Conservation (phyloP, 2,797 vertebrate genomes). For the Enteromius thamalakanensis region DNA sequence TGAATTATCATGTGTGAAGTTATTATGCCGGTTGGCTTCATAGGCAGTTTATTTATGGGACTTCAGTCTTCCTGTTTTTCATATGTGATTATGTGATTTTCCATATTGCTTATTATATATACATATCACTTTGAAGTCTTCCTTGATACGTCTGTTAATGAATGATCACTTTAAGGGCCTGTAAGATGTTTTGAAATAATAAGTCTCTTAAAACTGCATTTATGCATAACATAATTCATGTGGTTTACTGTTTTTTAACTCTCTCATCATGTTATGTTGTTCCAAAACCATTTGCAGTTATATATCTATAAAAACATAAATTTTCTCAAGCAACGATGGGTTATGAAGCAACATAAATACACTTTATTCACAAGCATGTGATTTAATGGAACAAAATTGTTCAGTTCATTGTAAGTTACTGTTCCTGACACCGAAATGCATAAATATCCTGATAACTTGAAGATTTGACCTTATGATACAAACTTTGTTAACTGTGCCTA, state of each 20-base stretch:
- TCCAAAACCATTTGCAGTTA: neutral
- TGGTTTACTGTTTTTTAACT: neutral
- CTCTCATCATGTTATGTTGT: neutral
- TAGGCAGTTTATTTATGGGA: neutral
- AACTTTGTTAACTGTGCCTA: neutral
- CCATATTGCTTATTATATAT: neutral
- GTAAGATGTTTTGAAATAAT: neutral
- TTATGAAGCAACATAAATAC: neutral
- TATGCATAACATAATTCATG: neutral
- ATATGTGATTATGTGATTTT: neutral
- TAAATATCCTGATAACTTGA: neutral
- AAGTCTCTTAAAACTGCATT: neutral
- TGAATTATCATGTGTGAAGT: neutral
- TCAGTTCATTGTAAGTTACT: neutral
- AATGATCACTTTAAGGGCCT: neutral
- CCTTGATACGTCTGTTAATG: neutral
- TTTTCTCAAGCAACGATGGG: neutral
- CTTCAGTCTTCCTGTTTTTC: neutral
- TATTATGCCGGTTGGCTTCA: neutral
- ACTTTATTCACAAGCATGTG: neutral
- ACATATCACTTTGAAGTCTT: neutral
- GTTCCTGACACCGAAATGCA: neutral
- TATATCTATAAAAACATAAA: too few species aligned
- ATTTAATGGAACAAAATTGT: neutral
- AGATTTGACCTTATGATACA: neutral